A percentile compares a stretch with the other conserved stretches of the same genome.
These are phyloP conservation scores for Buceros bicornis DNA, from an alignment of 2,797 vertebrate genomes.

Conservation along the genomic window DNA sequence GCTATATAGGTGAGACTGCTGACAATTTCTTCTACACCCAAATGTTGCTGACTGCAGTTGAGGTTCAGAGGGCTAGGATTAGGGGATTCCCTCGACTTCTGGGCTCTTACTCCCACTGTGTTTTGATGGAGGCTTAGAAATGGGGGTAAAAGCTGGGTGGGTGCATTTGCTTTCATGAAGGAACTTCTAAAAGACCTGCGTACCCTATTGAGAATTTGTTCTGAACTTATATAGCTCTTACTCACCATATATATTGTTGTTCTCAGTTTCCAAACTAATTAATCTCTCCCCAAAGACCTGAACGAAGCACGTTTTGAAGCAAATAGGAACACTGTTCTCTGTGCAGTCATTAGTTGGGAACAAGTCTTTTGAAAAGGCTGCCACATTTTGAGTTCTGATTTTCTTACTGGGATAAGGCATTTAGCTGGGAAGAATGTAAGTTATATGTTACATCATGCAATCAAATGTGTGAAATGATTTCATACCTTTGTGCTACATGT, in stretches of 20 bases:
- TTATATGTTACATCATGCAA: accelerated
- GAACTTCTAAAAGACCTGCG: neutral
- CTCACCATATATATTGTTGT: neutral
- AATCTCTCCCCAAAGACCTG: neutral
- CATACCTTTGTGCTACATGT: neutral
- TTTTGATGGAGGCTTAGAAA: neutral
- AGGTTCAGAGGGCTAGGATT: accelerated
- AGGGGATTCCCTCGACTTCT: neutral
- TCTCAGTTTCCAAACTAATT: neutral
- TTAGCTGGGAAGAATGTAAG: neutral
- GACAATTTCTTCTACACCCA: neutral
- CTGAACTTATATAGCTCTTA: neutral
- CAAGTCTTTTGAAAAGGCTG: neutral
- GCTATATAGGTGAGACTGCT: neutral
- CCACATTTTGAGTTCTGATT: neutral
- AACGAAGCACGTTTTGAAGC: neutral
- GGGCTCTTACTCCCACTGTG: neutral
- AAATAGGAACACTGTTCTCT: neutral
- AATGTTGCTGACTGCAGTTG: neutral
- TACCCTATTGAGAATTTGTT: neutral
- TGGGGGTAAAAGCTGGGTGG: neutral
- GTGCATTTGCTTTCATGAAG: neutral
- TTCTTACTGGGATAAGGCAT: neutral
- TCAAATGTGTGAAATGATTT: neutral
- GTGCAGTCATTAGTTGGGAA: neutral